These are phyloP conservation scores for Spodoptera exigua DNA, from an alignment of 2,888 invertebrate genomes.

Conservation along the genomic window DNA sequence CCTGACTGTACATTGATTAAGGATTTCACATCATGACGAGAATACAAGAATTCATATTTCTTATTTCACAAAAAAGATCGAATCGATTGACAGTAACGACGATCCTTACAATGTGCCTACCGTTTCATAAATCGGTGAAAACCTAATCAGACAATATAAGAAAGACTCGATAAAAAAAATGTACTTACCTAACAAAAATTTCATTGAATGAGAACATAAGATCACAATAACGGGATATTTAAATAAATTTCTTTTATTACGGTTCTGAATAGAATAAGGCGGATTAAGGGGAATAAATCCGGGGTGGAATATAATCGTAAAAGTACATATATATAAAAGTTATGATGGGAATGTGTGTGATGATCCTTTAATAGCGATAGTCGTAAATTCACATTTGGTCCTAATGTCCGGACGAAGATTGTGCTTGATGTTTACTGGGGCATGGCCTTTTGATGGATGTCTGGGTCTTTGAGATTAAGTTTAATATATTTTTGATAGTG, in stretches of 20 bases:
- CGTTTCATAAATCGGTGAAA: too few relatives aligned
- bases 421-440: conserved; percentile 17
- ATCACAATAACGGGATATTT: conserved; percentile 15
- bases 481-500: conserved; percentile 5
- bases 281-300: conserved; percentile 11
- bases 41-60: too few relatives aligned
- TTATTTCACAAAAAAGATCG: too few relatives aligned
- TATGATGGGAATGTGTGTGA: conserved; percentile 16
- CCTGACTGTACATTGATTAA: too few relatives aligned
- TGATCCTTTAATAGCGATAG: conserved; percentile 47
- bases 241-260: conserved; percentile 22
- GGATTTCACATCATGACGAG: too few relatives aligned
- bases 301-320: conserved; percentile 26
- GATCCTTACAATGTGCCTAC: too few relatives aligned
- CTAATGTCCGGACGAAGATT: conserved; percentile 38
- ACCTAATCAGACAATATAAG: too few relatives aligned
- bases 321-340: conserved; percentile 8
- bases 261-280: conserved; percentile 16
- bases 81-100: too few relatives aligned
- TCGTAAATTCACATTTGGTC: conserved; percentile 37
- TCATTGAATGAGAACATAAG: conserved; percentile 6
- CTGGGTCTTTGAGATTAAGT: background rate
- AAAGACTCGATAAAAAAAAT: background rate
- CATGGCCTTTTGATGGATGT: conserved; percentile 21
- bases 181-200: conserved; percentile 1